Conservation (phyloP, 1,140 invertebrate species). For the Philotrypesis tridentata region DNA sequence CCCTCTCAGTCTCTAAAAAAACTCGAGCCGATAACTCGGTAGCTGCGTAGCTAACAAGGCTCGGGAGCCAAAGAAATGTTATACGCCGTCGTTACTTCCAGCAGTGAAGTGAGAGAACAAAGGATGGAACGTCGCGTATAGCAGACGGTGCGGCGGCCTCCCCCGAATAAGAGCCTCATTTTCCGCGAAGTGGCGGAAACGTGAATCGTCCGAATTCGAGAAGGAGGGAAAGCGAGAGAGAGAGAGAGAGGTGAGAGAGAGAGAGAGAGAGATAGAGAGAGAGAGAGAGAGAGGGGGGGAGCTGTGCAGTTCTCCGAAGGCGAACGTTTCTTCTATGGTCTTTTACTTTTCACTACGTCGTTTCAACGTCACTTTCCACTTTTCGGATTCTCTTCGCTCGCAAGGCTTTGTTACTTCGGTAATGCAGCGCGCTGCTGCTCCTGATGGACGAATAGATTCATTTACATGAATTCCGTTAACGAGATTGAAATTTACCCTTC, state of each 20-base stretch:
- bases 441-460: background rate
- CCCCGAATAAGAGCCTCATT: conserved; percentile 13
- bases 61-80: conserved; percentile 36
- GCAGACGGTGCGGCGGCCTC: background rate
- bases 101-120: conserved; percentile 27
- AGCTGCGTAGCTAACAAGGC: conserved; percentile 40
- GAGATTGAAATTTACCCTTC: background rate
- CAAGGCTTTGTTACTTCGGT: background rate
- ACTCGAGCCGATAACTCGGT: conserved; percentile 47
- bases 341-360: background rate
- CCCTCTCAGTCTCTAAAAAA: conserved; percentile 29
- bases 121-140: background rate
- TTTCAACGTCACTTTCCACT: background rate
- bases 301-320: background rate
- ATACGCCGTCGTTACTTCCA: conserved; percentile 35
- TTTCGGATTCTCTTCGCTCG: background rate
- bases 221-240: background rate
- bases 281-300: background rate
- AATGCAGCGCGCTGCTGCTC: background rate
- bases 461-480: background rate
- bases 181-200: background rate
- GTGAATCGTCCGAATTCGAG: conserved; percentile 24
- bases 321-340: background rate
- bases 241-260: too few species aligned
- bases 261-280: background rate